These are phyloP conservation scores for Etia nguti DNA, from an alignment of 2,113 vertebrate species.

Conservation along the genomic window DNA sequence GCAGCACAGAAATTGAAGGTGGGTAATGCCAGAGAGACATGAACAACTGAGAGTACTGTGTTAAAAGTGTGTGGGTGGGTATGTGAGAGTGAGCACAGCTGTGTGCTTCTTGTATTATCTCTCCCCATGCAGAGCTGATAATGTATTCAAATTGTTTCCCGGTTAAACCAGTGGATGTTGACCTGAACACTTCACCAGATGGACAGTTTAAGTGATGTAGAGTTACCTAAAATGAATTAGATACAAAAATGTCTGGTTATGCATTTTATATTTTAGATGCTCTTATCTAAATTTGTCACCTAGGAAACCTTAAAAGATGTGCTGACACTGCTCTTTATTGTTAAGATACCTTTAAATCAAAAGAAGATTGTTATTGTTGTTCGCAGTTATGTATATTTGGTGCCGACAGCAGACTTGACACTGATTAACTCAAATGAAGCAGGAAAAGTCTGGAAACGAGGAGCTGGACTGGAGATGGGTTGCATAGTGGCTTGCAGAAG, in stretches of 20 bases:
- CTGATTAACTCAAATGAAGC: neutral
- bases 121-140: constrained; percentile 12
- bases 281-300: neutral
- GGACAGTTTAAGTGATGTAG: neutral
- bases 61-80: constrained; percentile 1
- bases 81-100: constrained; percentile 35
- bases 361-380: neutral
- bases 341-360: neutral
- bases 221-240: neutral
- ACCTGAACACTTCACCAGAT: neutral
- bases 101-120: constrained; percentile 27
- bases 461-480: neutral
- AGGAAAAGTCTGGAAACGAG: neutral
- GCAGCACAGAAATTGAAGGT: neutral
- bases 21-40: neutral
- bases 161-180: neutral
- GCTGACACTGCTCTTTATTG: neutral
- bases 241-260: neutral
- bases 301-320: neutral
- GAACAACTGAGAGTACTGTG: constrained; percentile 19
- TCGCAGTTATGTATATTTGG: neutral
- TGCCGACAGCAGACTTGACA: neutral
- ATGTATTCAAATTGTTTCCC: constrained; percentile 7
- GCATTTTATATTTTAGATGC: neutral
- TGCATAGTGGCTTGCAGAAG: neutral